phyloP scores from a whole-genome alignment of 2,797 vertebrate species.

The Psittacula echo region DNA sequence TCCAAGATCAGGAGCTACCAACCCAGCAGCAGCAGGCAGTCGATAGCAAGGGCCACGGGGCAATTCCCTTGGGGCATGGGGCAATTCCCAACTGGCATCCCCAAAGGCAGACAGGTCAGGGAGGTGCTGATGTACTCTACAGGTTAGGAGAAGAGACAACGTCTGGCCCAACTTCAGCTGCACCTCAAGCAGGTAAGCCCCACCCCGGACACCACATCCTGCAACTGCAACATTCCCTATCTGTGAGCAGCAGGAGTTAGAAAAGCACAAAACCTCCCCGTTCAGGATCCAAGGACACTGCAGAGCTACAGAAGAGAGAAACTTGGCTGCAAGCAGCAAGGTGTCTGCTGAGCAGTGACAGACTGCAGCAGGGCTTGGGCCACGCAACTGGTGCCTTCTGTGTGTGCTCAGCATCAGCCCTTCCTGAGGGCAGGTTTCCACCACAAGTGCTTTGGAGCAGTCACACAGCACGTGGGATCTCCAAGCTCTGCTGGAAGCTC shows the following conservation, averaged over 20 bases:
- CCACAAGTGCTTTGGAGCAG: accelerated
- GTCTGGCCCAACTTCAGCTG: neutral
- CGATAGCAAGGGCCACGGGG: neutral
- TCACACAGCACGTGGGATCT: accelerated
- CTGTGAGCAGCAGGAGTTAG: neutral
- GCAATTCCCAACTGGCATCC: neutral
- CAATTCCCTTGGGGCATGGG: neutral
- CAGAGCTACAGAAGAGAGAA: conserved; percentile 24
- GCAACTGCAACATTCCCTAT: neutral
- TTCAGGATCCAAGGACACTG: conserved; percentile 36
- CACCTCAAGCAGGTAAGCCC: neutral
- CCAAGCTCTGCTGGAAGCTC: neutral
- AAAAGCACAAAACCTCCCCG: neutral
- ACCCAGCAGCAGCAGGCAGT: neutral
- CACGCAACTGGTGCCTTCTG: neutral
- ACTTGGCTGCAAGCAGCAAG: conserved; percentile 14
- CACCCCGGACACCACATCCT: accelerated
- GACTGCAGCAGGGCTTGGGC: neutral
- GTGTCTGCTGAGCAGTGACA: neutral
- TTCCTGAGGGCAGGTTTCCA: neutral
- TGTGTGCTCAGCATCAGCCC: neutral
- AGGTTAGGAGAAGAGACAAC: neutral
- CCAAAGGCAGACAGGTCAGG: neutral
- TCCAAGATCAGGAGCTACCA: neutral
- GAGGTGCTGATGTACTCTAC: neutral